Conservation (phyloP, 2,113 vertebrate genomes). For the Ancistrus triradiatus region DNA sequence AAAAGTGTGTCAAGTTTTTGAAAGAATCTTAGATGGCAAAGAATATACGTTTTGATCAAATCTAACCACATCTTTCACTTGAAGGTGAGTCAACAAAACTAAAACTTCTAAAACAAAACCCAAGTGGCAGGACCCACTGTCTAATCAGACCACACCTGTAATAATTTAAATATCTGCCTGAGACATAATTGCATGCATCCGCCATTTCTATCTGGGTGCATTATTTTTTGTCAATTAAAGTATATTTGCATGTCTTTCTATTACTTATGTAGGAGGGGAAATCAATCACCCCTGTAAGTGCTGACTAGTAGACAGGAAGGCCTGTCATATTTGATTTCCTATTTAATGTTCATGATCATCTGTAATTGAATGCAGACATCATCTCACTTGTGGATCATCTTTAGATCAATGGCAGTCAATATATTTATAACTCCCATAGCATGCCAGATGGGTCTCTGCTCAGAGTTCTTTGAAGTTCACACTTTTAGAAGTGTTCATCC, state of each 20-base stretch:
- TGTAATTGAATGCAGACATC: conserved; percentile 39
- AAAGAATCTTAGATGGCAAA: no score
- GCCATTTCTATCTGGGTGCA: no score
- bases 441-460: conserved; percentile 29
- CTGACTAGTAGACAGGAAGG: conserved; percentile 28
- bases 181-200: no score
- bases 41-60: no score
- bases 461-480: conserved; percentile 17
- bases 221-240: no score
- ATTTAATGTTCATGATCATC: conserved; percentile 16
- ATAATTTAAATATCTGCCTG: no score
- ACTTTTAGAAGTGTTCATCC: conserved; percentile 22
- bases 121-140: no score
- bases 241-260: background rate
- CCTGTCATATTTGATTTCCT: conserved; percentile 25
- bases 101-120: no score
- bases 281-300: conserved; percentile 16
- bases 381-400: conserved; percentile 9
- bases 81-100: no score
- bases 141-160: no score
- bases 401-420: conserved; percentile 8
- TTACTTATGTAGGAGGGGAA: conserved; percentile 14
- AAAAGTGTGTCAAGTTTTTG: no score
- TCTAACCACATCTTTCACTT: no score
- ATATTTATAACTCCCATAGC: conserved; percentile 1